phyloP scores from a whole-genome alignment of 2,797 vertebrate genomes.

The Parambassis ranga region DNA sequence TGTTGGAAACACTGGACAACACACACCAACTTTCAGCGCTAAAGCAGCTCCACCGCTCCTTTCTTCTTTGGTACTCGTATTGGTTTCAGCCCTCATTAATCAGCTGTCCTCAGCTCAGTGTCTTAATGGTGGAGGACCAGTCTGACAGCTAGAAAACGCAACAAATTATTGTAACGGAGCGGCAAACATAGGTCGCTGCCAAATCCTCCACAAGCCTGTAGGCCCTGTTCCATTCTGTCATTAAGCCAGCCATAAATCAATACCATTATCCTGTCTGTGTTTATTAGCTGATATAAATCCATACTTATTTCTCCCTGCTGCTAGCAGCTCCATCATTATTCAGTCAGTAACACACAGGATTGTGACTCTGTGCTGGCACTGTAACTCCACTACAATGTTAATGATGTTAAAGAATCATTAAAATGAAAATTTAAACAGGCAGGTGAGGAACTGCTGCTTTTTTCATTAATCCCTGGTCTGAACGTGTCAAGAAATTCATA shows the following conservation, averaged over 20 bases:
- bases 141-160: constrained; percentile 26
- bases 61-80: not conserved
- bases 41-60: not conserved
- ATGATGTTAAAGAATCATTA: constrained; percentile 23
- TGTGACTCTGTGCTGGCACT: not conserved
- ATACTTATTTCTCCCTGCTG: constrained; percentile 38
- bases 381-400: constrained; percentile 12
- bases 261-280: constrained; percentile 51
- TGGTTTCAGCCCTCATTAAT: constrained; percentile 17
- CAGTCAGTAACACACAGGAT: constrained; percentile 14
- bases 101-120: constrained; percentile 13
- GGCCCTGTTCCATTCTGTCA: constrained; percentile 52
- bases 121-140: constrained; percentile 8
- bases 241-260: constrained; percentile 57
- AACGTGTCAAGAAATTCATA: constrained; percentile 11
- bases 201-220: constrained; percentile 28
- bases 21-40: not conserved
- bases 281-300: constrained; percentile 61
- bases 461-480: not conserved
- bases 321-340: constrained; percentile 42
- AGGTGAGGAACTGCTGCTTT: not conserved
- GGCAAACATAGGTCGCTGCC: constrained; percentile 38
- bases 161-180: constrained; percentile 39
- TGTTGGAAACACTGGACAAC: not conserved
- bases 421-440: not conserved